Percentiles rank a stretch among this genome's conserved stretches.
These are phyloP conservation scores for Lycaon pictus DNA, from an alignment of 2,113 vertebrate genomes.

Conservation along the genomic window DNA sequence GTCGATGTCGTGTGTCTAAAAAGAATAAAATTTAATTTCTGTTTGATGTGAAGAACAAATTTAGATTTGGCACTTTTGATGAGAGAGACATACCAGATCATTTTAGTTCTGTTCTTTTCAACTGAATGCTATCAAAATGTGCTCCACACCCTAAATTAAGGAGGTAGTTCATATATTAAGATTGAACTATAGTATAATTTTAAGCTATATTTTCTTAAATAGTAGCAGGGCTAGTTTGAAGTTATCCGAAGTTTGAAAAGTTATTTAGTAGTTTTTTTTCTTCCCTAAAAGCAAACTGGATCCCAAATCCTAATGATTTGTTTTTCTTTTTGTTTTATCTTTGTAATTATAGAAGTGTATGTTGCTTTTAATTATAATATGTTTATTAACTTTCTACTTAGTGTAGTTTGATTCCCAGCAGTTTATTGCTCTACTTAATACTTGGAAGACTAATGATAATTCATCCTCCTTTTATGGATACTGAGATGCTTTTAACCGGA, in stretches of 20 bases:
- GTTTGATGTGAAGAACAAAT: constrained; percentile 62
- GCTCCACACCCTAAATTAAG: constrained; percentile 47
- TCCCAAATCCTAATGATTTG: not conserved
- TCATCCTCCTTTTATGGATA: not conserved
- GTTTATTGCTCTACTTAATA: constrained; percentile 29
- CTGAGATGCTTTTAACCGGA: not conserved
- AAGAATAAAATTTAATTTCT: constrained; percentile 68
- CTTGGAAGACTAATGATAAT: constrained; percentile 41
- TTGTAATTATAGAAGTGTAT: constrained; percentile 11
- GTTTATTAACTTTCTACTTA: constrained; percentile 24
- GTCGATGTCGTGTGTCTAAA: constrained; percentile 40
- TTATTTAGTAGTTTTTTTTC: constrained; percentile 14
- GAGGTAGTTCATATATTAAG: not conserved
- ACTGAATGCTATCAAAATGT: constrained; percentile 49
- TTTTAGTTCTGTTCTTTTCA: constrained; percentile 58
- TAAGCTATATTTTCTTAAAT: constrained; percentile 52
- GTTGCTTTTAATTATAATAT: not conserved
- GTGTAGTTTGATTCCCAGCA: not conserved
- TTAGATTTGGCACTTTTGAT: constrained; percentile 58
- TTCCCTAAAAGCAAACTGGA: not conserved
- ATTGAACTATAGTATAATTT: constrained; percentile 38
- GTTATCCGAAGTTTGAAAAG: constrained; percentile 43
- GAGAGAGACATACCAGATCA: constrained; percentile 43
- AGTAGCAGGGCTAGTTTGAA: not conserved
- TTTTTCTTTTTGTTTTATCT: constrained; percentile 35